Evolutionary conservation across 2,888 invertebrate genomes (phyloP).

Genomic region (Erannis defoliaria): DNA sequence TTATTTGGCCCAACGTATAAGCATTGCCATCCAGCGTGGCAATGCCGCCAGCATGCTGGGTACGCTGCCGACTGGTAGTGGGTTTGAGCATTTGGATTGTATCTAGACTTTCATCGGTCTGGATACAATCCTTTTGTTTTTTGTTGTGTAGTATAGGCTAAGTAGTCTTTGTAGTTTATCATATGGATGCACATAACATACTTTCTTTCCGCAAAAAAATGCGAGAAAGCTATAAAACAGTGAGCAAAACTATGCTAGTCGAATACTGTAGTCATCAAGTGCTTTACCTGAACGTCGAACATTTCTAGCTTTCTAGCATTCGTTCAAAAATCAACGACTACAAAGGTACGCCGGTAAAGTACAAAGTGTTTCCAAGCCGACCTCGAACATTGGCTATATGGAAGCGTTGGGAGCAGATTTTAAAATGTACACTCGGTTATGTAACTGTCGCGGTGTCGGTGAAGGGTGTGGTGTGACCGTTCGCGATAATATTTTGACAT

Average conservation of each 20-base stretch:
- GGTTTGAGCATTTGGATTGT: no score
- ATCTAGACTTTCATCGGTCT: no score
- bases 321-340: constrained; percentile 1
- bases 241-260: no score
- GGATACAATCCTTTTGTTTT: no score
- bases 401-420: constrained; percentile 45
- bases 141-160: no score
- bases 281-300: neutral
- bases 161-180: neutral
- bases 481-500: neutral
- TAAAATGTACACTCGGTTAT: constrained; percentile 49
- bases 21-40: no score
- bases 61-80: no score
- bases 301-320: neutral
- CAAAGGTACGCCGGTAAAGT: neutral
- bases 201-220: no score
- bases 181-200: neutral
- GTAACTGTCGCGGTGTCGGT: constrained; percentile 21
- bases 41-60: no score
- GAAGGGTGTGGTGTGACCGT: neutral
- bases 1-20: no score
- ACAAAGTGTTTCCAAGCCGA: constrained; percentile 15
- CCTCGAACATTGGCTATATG: constrained; percentile 28
- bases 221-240: neutral
- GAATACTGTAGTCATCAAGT: neutral